Evolutionary conservation across 2,888 invertebrate genomes (phyloP), one percentile per base, ranked within the genome.

Genomic region (Pegoplata infirma): DNA sequence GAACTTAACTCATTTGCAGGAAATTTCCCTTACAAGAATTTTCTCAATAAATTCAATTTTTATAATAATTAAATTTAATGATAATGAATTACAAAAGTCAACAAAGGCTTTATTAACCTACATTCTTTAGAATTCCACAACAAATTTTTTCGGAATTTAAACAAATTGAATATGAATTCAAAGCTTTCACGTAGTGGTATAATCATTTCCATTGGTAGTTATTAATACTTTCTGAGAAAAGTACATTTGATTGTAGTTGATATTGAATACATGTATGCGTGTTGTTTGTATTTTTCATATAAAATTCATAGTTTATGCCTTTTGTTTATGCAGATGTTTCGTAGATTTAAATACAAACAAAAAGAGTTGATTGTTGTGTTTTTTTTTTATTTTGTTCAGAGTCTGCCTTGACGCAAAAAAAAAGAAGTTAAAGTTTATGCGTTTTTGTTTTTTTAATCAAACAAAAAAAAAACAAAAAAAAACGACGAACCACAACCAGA

Each of bases 401-500:
- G 32, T 55, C 55, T 19, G 19, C 36, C 47, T 21, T 28, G 56
- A n/a, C 47, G 44, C n/a, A n/a, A n/a, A n/a, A 51, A 49, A 28
- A 40, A 32, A 14, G n/a, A n/a, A 16, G 17, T 17, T 49, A 56
- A 68, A 68, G 56, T 76, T 76, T 63, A 76, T 58, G 51, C 49
- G 7, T 75, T 49, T 40, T 36, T 36, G 12, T n/a, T n/a, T 40
- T 32, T 32, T 2, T 2, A 55, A 68, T 59, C 49, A 19, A n/a
- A 68, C 16, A 55, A 64, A 58, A 59, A 55, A 55, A 64, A 58
- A 59, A 55, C 25, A 3, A 16, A 49, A 23, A 32, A 55, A 51
- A n/a, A n/a, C n/a, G n/a, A n/a, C n/a, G n/a, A 71, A 53, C 17
- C 25, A 56, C 46, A 75, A 72, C 78, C 67, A 71, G 51, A 72